These are phyloP conservation scores for Oostethus manadensis DNA, from an alignment of 2,113 vertebrate species.

Conservation along the genomic window DNA sequence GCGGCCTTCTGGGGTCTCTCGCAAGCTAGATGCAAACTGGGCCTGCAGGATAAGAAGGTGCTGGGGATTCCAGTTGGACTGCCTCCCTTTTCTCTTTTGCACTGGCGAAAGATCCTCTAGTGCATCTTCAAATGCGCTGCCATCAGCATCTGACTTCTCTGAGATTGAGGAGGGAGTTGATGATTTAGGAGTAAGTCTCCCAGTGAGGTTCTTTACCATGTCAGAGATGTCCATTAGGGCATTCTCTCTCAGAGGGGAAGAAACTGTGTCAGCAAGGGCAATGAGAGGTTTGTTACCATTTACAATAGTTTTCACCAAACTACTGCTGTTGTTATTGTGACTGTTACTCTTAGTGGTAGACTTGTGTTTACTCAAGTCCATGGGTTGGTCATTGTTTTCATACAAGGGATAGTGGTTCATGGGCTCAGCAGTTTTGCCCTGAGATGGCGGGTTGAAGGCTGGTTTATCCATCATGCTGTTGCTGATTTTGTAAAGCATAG, in stretches of 20 bases:
- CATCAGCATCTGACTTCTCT: slow-evolving; percentile 93
- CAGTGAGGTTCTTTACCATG: slow-evolving; percentile 98
- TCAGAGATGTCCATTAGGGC: slow-evolving; percentile 98
- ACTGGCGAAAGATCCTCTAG: slow-evolving; percentile 92
- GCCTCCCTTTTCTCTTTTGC: slow-evolving; percentile 95
- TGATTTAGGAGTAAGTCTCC: slow-evolving; percentile 95
- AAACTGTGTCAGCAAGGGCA: slow-evolving; percentile 77
- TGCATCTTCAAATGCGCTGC: slow-evolving; percentile 92
- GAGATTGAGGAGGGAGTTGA: slow-evolving; percentile 93
- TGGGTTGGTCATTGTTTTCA: slow-evolving; percentile 88
- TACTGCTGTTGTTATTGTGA: slow-evolving; percentile 62
- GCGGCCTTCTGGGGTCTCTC: slow-evolving; percentile 92
- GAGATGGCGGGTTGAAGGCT: slow-evolving; percentile 81
- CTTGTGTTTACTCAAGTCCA: slow-evolving; percentile 96
- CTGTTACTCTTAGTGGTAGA: slow-evolving; percentile 81
- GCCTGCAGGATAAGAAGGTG: slow-evolving; percentile 98
- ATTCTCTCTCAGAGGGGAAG: slow-evolving; percentile 86
- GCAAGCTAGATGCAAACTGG: slow-evolving; percentile 94
- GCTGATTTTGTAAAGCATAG: slow-evolving; percentile 98
- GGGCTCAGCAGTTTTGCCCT: slow-evolving; percentile 83
- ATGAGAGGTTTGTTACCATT: slow-evolving; percentile 75
- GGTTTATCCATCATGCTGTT: slow-evolving; percentile 98
- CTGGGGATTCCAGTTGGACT: slow-evolving; percentile 99
- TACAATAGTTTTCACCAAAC: slow-evolving; percentile 48
- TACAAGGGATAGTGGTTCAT: slow-evolving; percentile 87